These are phyloP conservation scores for Syngnathus acus DNA, from an alignment of 2,797 vertebrate genomes.

Conservation along the genomic window DNA sequence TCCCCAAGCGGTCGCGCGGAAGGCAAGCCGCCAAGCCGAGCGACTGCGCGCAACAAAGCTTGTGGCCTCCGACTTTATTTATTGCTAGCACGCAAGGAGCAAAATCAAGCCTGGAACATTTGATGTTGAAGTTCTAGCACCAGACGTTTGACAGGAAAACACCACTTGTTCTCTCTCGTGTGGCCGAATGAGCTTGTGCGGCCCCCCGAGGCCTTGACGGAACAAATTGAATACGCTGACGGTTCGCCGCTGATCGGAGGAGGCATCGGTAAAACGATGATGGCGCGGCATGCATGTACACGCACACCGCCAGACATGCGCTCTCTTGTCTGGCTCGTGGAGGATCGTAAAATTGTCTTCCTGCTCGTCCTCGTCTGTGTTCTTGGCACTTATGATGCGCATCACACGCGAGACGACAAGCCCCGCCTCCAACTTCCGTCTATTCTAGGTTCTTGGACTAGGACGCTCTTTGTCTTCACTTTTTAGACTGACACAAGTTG, in stretches of 20 bases:
- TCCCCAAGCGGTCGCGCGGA: background rate
- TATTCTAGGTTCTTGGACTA: background rate
- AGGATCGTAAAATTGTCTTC: slow-evolving; percentile 35
- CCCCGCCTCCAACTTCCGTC: no score
- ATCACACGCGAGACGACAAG: background rate
- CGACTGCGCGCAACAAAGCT: slow-evolving; percentile 4
- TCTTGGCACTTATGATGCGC: background rate
- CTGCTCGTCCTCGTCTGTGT: slow-evolving; percentile 41
- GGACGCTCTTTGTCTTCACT: background rate
- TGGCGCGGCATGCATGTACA: slow-evolving; percentile 6
- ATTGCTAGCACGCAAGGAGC: background rate
- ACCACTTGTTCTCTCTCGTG: background rate
- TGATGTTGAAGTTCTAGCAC: background rate
- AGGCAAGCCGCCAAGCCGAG: background rate
- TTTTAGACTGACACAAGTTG: no score
- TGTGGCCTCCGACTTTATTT: background rate
- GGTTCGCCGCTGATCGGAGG: background rate
- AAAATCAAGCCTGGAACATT: background rate
- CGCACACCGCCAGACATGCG: slow-evolving; percentile 28
- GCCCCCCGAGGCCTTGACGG: background rate
- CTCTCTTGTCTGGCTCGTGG: slow-evolving; percentile 24
- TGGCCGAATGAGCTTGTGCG: background rate
- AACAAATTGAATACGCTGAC: background rate
- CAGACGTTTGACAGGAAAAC: background rate
- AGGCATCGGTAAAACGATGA: background rate